phyloP scores from a whole-genome alignment of 2,888 invertebrate genomes.

The Gari tellinella region DNA sequence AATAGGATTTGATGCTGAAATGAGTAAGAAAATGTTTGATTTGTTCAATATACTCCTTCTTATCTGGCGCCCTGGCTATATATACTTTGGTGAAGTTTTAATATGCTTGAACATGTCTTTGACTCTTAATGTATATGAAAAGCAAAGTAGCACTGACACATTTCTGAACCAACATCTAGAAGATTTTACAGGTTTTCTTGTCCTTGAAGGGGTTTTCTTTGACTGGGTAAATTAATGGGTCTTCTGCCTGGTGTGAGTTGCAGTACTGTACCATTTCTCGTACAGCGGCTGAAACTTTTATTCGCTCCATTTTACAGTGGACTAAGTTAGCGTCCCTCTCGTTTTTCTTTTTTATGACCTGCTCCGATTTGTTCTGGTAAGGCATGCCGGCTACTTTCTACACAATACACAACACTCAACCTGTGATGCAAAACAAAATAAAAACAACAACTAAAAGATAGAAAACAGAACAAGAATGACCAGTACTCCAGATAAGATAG shows the following conservation, averaged over 20 bases:
- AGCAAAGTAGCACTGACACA: too few species aligned
- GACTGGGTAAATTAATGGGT: slow-evolving; percentile 79
- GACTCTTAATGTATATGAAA: too few species aligned
- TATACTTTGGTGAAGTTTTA: too few species aligned
- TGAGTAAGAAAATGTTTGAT: too few species aligned
- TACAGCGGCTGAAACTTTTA: slow-evolving; percentile 71
- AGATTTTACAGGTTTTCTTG: slow-evolving; percentile 77
- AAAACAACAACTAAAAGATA: slow-evolving; percentile 14
- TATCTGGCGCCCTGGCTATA: too few species aligned
- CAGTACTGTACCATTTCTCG: slow-evolving; percentile 77
- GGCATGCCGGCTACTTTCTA: slow-evolving; percentile 50
- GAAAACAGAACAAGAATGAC: slow-evolving; percentile 4
- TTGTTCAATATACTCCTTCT: too few species aligned
- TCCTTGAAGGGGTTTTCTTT: slow-evolving; percentile 83
- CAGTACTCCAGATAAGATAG: slow-evolving; percentile 7
- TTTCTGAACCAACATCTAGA: slow-evolving; percentile 56
- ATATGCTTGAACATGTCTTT: too few species aligned
- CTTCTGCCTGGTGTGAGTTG: slow-evolving; percentile 64
- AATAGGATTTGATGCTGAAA: too few species aligned
- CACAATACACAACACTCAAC: slow-evolving; percentile 10
- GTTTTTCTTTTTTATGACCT: slow-evolving; percentile 72
- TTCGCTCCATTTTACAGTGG: slow-evolving; percentile 72
- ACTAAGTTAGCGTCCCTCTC: slow-evolving; percentile 71
- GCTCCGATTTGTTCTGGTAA: slow-evolving; percentile 70
- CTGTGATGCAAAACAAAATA: slow-evolving; percentile 24